phyloP scores from a whole-genome alignment of 2,113 vertebrate genomes.

The Rhinichthys klamathensis region DNA sequence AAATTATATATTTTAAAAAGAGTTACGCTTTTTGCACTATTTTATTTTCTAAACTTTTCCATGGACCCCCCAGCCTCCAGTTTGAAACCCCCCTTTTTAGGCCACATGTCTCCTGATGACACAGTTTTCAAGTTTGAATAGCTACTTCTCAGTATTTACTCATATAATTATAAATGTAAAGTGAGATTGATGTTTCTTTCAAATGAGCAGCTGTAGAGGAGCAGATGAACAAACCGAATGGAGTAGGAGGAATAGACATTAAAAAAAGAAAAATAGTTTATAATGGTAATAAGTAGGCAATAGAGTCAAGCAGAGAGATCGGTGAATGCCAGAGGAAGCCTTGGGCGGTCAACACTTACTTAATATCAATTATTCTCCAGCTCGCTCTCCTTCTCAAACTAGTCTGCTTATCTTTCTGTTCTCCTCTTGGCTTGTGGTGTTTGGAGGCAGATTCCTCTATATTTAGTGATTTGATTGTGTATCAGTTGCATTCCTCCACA shows the following conservation, averaged over 20 bases:
- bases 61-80: neutral
- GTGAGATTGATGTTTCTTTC: neutral
- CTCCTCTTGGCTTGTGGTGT: neutral
- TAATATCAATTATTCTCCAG: slow-evolving; percentile 16
- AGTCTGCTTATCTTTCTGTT: neutral
- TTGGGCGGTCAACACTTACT: neutral
- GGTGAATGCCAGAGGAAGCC: slow-evolving; percentile 28
- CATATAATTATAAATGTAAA: neutral
- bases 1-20: too few species aligned
- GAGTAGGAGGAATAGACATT: neutral
- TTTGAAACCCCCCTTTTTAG: neutral
- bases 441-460: slow-evolving; percentile 22
- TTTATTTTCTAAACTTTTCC: too few species aligned
- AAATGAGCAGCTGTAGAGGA: slow-evolving; percentile 5
- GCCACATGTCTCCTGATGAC: neutral
- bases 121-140: neutral
- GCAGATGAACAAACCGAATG: neutral
- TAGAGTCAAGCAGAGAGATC: slow-evolving; percentile 6
- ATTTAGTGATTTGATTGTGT: neutral
- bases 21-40: too few species aligned
- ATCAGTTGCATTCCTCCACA: neutral
- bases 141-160: neutral
- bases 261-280: neutral
- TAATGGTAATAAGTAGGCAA: neutral
- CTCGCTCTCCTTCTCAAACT: slow-evolving; percentile 13